Evolutionary conservation across 2,888 invertebrate genomes (phyloP), one percentile per base, ranked within the genome.

Genomic region (Protonemura montana): DNA sequence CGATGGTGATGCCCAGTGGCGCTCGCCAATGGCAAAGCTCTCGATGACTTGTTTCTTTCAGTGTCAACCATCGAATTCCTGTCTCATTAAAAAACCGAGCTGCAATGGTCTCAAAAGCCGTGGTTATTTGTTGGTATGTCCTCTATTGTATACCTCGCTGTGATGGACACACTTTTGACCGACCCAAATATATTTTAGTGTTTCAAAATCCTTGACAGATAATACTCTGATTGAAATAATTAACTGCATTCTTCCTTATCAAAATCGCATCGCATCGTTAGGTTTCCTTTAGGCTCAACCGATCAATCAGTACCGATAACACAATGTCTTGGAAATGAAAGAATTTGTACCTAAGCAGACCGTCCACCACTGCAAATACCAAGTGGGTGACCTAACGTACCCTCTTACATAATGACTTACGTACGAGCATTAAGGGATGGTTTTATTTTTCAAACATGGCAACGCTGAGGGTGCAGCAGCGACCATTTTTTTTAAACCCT

Each of bases 371-470:
- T 59, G 59, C 21, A 21, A 59, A 59, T 59, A 59, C 59, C 59
- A 59, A 59, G 59, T 59, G 59, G 59, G 59, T 59, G 59, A 78
- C 26, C 26, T 25, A 78, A 78, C 78, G 25, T 78, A 28, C 28
- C 28, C 28, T 78, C 78, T 13, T 78, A 78, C 78, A 78, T 78
- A 78, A 78, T 78, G 78, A 28, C 78, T 78, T 78, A 26, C 28
- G 78, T 28, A 78, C 26, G 78, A 13, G 78, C 78, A 78, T 27
- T 78, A 78, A 78, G 78, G 78, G 78, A 78, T 78, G 78, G 28
- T 78, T 78, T 78, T 78, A 78, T 59, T 59, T 59, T 59, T 21
- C 59, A 78, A 78, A 78, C 78, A 78, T 78, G 78, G 78, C 78
- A 78, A 78, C 78, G 78, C 26, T 28, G 78, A 78, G 78, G 78